These are phyloP conservation scores for Emydoidea blandingii DNA, from an alignment of 2,797 vertebrate genomes.

Conservation along the genomic window DNA sequence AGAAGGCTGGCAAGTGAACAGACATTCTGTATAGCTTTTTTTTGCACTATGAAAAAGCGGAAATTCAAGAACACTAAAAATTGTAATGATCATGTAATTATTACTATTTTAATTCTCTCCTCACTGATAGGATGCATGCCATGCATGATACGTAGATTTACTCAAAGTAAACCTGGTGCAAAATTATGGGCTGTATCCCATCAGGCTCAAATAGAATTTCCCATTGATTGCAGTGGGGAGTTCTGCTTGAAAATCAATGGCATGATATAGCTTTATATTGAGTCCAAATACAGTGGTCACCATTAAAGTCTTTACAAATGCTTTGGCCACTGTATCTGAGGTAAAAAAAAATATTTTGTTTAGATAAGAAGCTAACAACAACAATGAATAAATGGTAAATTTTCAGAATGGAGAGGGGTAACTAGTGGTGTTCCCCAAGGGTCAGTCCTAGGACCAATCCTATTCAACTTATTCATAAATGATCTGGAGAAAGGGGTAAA, in stretches of 20 bases:
- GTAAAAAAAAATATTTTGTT: background rate
- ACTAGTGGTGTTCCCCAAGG: no score
- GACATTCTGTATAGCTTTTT: slow-evolving; percentile 6
- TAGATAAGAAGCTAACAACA: background rate
- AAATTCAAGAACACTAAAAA: background rate
- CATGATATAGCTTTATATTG: background rate
- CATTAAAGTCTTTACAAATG: slow-evolving; percentile 22
- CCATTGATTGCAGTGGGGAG: background rate
- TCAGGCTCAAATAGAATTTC: background rate
- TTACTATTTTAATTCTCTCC: background rate
- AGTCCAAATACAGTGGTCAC: slow-evolving; percentile 8
- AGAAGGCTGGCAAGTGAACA: slow-evolving; percentile 18
- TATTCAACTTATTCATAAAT: no score
- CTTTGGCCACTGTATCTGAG: background rate
- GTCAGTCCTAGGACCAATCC: no score
- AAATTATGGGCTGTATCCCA: background rate
- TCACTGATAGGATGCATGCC: background rate
- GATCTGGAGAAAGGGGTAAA: no score
- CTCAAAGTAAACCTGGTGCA: background rate
- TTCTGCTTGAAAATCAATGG: slow-evolving; percentile 23
- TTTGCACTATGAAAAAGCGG: background rate
- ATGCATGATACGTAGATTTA: background rate
- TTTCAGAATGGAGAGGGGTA: no score
- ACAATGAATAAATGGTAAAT: background rate
- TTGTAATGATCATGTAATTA: background rate